Base-by-base conservation (phyloP, 1,140 invertebrate genomes). In the Phenacoccus solenopsis region DNA sequence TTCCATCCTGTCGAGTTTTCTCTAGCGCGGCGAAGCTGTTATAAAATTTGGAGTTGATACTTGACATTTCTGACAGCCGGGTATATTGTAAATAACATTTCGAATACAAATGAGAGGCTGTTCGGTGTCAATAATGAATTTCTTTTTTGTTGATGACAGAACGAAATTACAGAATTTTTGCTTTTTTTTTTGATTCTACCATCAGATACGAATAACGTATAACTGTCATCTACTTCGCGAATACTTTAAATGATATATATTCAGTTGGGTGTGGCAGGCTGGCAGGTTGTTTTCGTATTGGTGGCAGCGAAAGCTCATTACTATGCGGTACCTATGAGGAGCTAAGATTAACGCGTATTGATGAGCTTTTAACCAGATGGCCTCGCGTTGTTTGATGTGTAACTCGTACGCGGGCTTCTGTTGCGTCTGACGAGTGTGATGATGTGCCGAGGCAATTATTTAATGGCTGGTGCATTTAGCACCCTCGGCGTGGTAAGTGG, bases 11-110 rank as follows among this genome's bases (percentile, higher is more conserved):
- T 64, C 25, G 25, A 25, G 21, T 64, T 64, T 64, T 64, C 25
- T 64, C 59, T 22, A 4, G 16, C 56, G 21, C 56, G 21, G 59
- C 59, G 25, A 64, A 64, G 25, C 59, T 25, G 59, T 27, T 64
- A 64, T 64, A 64, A 64, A 64, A 64, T 64, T 64, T 64, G 59
- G 25, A 64, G 59, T 64, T 64, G 59, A 64, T 64, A 64, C 59
- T 64, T 64, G 59, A 64, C 59, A 64, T 27, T 64, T 64, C 22
- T 64, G 59, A 64, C 59, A 64, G 59, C 5, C 59, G 10, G 59
- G 59, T 64, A 64, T 64, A 64, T 64, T 64, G 59, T 64, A 27
- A 64, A 64, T 64, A 64, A 64, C 59, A 20, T 64, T 64, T 64
- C 59, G 59, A 64, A 64, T 64, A 64, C 59, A 64, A 64, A 64